These are phyloP conservation scores for Euproctis similis DNA, from an alignment of 2,888 invertebrate species.

Conservation along the genomic window DNA sequence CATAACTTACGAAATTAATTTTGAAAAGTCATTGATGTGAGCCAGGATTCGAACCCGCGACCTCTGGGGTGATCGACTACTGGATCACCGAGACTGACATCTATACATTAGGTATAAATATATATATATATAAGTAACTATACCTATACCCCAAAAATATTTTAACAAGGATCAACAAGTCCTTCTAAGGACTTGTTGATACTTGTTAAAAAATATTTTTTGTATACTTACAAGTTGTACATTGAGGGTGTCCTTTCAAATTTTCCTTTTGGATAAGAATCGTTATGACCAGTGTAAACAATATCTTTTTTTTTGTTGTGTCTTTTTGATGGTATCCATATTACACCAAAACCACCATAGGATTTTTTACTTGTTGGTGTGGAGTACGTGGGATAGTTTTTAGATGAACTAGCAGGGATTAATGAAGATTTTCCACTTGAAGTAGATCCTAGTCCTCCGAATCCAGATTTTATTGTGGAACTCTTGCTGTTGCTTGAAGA, in stretches of 20 bases:
- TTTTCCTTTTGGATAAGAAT: slow-evolving; percentile 31
- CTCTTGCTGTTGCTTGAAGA: slow-evolving; percentile 4
- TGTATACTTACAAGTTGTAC: slow-evolving; percentile 52
- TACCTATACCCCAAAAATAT: too few relatives aligned
- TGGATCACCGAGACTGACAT: too few relatives aligned
- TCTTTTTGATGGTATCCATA: slow-evolving; percentile 58
- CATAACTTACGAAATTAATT: too few relatives aligned
- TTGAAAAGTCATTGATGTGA: too few relatives aligned
- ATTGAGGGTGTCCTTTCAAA: slow-evolving; percentile 53
- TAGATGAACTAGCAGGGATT: slow-evolving; percentile 25
- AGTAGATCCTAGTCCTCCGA: slow-evolving; percentile 13
- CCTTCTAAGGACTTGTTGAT: too few relatives aligned
- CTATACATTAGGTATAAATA: too few relatives aligned
- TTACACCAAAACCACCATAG: slow-evolving; percentile 45
- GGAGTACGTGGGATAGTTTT: slow-evolving; percentile 34
- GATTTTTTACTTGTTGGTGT: slow-evolving; percentile 40
- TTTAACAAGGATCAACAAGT: too few relatives aligned
- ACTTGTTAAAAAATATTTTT: too few relatives aligned
- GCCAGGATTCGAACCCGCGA: too few relatives aligned
- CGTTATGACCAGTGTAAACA: slow-evolving; percentile 43
- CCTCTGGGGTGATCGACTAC: too few relatives aligned
- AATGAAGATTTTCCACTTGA: slow-evolving; percentile 16
- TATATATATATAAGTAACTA: too few relatives aligned
- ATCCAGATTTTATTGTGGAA: slow-evolving; percentile 13
- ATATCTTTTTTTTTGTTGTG: slow-evolving; percentile 51